A percentile compares a stretch with the other conserved stretches of the same genome.
Conservation (phyloP, 92 coral and sea anemone genomes). For the Virgularia gustaviana region DNA sequence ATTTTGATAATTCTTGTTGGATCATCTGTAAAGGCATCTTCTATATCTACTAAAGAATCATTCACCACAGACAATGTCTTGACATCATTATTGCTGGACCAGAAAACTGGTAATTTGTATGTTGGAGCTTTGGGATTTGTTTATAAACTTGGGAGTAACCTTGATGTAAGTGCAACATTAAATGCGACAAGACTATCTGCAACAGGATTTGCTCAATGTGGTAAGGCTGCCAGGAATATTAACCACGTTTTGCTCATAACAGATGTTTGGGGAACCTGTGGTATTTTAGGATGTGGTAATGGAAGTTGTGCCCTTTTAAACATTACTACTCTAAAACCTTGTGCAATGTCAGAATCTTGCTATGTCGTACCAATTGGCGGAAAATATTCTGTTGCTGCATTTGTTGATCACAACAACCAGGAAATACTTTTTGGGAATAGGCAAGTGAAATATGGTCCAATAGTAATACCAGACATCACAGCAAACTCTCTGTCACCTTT, state of each 20-base stretch:
- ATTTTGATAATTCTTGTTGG: too few species aligned
- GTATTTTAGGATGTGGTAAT: conserved; percentile 24
- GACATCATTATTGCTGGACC: conserved; percentile 14
- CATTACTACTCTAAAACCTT: not conserved
- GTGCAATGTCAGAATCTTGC: not conserved
- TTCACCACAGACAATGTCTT: not conserved
- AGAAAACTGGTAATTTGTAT: conserved; percentile 16
- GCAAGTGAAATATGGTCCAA: too few species aligned
- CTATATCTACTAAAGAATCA: too few species aligned
- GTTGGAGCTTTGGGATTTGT: conserved; percentile 21
- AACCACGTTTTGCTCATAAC: conserved; percentile 19
- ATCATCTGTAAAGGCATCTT: too few species aligned
- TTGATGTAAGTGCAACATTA: not conserved
- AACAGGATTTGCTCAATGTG: not conserved
- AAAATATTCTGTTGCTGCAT: not conserved
- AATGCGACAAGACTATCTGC: not conserved
- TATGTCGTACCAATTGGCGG: not conserved
- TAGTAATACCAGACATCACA: too few species aligned
- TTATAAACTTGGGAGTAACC: conserved; percentile 15
- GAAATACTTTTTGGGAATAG: conserved; percentile 5
- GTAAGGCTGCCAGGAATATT: not conserved
- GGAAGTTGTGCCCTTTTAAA: not conserved
- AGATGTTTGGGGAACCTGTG: not conserved
- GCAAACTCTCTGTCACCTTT: too few species aligned
- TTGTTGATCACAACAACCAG: conserved; percentile 6